Evolutionary conservation across 1,140 invertebrate genomes (phyloP), one percentile per base, ranked within the genome.

Genomic region (Limonius californicus): DNA sequence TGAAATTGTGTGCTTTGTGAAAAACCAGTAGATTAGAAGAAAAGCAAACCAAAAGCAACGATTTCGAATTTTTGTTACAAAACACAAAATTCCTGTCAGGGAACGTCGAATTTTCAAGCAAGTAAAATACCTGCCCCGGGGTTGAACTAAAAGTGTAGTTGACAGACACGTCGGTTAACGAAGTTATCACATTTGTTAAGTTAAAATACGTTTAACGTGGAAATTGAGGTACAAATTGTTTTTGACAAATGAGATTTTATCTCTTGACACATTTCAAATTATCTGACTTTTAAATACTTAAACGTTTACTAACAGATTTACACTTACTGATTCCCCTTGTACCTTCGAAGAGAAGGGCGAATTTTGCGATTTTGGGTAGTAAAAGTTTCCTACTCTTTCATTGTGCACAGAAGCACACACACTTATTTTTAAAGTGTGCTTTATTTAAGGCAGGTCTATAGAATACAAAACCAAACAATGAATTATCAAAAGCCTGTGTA

Each of bases 231-330:
- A 45, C 16, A 45, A 45, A 45, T 45, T 45, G 42, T 45, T 15
- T 45, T 45, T 45, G 42, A 45, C 42, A 45, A 45, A 45, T 45
- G 42, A 45, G 42, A 45, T 45, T 45, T 45, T 45, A 50, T 50
- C 45, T 18, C 16, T 11, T 50, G 45, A 21, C 45, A 50, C 45
- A 50, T 50, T 19, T 50, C 8, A 16, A 9, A 3, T 50, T 50
- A 50, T 21, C 16, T 50, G 45, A 50, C 45, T 50, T 50, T 50
- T 18, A 50, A 50, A 50, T 50, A 2, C 16, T 50, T 21, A 50
- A 16, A 7, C 4, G 45, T 50, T 27, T 27, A 27, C 23, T 9
- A 27, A 27, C 23, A 27, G 23, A 27, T 27, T 27, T 27, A 27
- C n/a, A n/a, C 3, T 27, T 27, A 9, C 9, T 9, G 3, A 27